phyloP scores from a whole-genome alignment of 2,888 invertebrate species.

The Tineola bisselliella region DNA sequence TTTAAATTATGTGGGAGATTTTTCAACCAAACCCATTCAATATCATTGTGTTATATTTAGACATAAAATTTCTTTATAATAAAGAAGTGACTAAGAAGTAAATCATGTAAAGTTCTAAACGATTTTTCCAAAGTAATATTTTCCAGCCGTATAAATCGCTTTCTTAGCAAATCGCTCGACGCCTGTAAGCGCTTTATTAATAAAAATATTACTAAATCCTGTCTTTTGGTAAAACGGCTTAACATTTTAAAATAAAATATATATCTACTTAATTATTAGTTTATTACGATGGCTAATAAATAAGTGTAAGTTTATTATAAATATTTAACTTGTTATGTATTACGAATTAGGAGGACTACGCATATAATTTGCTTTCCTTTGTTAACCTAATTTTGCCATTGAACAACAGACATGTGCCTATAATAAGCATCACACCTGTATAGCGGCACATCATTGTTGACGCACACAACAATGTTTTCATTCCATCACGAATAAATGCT shows the following conservation, averaged over 20 bases:
- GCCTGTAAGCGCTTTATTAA: constrained; percentile 50
- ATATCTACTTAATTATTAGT: no score
- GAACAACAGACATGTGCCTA: neutral
- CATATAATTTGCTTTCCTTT: no score
- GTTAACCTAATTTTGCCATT: neutral
- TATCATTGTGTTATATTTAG: no score
- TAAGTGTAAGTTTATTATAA: no score
- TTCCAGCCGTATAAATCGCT: constrained; percentile 5
- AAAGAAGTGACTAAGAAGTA: neutral
- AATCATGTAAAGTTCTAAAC: neutral
- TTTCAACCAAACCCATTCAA: no score
- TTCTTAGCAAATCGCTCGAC: constrained; percentile 18
- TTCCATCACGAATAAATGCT: constrained; percentile 56
- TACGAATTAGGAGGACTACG: no score
- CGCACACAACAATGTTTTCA: constrained; percentile 57
- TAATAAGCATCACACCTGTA: neutral
- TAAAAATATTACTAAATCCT: constrained; percentile 48
- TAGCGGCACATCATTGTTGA: neutral
- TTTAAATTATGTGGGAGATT: neutral
- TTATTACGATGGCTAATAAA: no score
- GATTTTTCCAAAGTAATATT: neutral
- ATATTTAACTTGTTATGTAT: no score
- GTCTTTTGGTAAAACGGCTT: constrained; percentile 17
- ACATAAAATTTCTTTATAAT: neutral
- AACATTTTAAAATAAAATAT: neutral